phyloP scores from a whole-genome alignment of 2,797 vertebrate genomes.

The Coendou prehensilis region DNA sequence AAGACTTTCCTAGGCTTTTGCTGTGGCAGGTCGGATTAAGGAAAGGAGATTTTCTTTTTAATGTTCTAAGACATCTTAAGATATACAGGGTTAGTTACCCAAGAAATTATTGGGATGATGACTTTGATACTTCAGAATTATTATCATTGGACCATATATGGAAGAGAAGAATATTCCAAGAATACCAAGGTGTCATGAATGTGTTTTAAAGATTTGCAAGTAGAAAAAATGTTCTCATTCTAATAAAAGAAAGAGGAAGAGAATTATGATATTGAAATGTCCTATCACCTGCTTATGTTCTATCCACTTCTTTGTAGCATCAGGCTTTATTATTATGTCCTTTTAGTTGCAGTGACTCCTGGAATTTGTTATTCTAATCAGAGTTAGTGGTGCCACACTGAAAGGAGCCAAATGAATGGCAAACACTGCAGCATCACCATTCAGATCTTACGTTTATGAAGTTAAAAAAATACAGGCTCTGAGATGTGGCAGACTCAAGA shows the following conservation, averaged over 20 bases:
- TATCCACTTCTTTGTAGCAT: slow-evolving; percentile 56
- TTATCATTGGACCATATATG: slow-evolving; percentile 62
- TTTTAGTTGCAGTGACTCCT: slow-evolving; percentile 63
- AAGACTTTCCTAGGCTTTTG: slow-evolving; percentile 76
- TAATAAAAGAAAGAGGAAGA: slow-evolving; percentile 45
- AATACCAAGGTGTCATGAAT: slow-evolving; percentile 59
- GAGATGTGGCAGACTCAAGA: background rate
- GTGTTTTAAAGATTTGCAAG: slow-evolving; percentile 71
- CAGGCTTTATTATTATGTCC: slow-evolving; percentile 67
- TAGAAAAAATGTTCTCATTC: slow-evolving; percentile 65
- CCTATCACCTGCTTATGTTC: slow-evolving; percentile 43
- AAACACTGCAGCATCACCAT: background rate
- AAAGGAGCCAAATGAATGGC: slow-evolving; percentile 47
- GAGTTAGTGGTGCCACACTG: background rate
- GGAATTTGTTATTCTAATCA: slow-evolving; percentile 64
- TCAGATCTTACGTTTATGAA: slow-evolving; percentile 37
- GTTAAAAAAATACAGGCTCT: background rate
- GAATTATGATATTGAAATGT: slow-evolving; percentile 55
- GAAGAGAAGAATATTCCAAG: slow-evolving; percentile 64
- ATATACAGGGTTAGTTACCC: slow-evolving; percentile 76
- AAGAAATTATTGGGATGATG: slow-evolving; percentile 81
- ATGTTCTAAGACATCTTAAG: slow-evolving; percentile 72
- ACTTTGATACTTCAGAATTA: slow-evolving; percentile 79
- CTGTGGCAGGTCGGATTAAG: slow-evolving; percentile 77
- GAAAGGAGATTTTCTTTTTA: slow-evolving; percentile 43